phyloP scores from a whole-genome alignment of 2,888 invertebrate species.

The Mimas tiliae region DNA sequence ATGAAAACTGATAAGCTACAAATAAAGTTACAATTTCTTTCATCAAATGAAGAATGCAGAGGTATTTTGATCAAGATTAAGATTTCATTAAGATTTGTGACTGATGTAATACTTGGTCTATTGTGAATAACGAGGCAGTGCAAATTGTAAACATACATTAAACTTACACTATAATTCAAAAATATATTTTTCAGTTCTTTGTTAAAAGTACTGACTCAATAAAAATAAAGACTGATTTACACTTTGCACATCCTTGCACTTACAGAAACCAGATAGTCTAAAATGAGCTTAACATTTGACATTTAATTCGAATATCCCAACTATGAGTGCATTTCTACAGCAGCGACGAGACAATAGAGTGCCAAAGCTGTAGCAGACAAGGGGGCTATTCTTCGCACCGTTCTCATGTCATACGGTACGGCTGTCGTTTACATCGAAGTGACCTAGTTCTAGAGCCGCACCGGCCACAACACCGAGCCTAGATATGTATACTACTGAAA shows the following conservation, averaged over 20 bases:
- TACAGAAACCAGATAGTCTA: not conserved
- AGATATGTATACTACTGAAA: conserved; percentile 13
- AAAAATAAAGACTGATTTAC: not conserved
- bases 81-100: too few relatives aligned
- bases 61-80: too few relatives aligned
- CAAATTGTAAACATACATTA: too few relatives aligned
- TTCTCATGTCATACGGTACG: conserved; percentile 16
- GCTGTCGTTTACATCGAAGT: conserved; percentile 26
- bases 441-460: conserved; percentile 25
- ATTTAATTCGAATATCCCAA: conserved; percentile 21
- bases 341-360: conserved; percentile 11
- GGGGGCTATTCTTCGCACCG: conserved; percentile 17
- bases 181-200: too few relatives aligned
- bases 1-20: too few relatives aligned
- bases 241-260: not conserved
- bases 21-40: too few relatives aligned
- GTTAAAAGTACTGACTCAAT: not conserved
- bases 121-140: too few relatives aligned
- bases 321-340: conserved; percentile 1
- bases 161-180: too few relatives aligned
- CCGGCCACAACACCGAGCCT: conserved; percentile 23
- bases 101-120: too few relatives aligned
- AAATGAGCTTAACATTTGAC: conserved; percentile 19
- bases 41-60: too few relatives aligned
- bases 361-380: conserved; percentile 23